Evolutionary conservation across 2,888 invertebrate species (phyloP), one percentile per base, ranked within the genome.

Genomic region (Nebria salina): DNA sequence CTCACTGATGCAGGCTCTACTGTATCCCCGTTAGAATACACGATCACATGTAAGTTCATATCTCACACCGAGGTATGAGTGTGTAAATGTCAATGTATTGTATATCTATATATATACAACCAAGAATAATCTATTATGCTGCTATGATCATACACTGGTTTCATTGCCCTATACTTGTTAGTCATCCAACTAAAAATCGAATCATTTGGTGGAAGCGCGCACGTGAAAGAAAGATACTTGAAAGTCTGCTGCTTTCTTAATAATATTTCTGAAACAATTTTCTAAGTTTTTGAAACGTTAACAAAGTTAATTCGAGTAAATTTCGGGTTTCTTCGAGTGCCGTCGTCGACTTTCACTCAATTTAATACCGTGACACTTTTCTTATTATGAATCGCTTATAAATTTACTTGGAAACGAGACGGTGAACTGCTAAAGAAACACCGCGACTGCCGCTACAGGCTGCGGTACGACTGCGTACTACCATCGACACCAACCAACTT

Each of bases 361-460:
- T 87, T 87, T 87, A 86, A 86, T 87, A 86, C 83, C 86, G 86
- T 86, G 86, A 87, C 87, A 87, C 87, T 87, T 86, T 87, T 85
- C 85, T 86, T 86, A 87, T 88, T 87, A 87, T 88, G 87, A 88
- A 88, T 88, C 87, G 87, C 87, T 88, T 88, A 87, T 87, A 88
- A 88, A 88, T 88, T 88, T 87, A 86, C 86, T 86, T 86, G 85
- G 84, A 84, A 86, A 86, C 85, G 86, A 86, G 85, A 86, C 84
- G 85, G 84, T 84, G 85, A 86, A 85, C 85, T 85, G 85, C 84
- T 85, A 84, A 85, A 85, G 85, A 84, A 85, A 83, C 83, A 83
- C 85, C 84, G 84, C 84, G 11, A 54, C 83, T 82, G 82, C 83
- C 83, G 83, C 82, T 8, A 54, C 54, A 8, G 11, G 54, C 13